Percentiles rank a stretch among this genome's conserved stretches.
Conservation (phyloP, 2,113 vertebrate genomes). For the Mastomys coucha region DNA sequence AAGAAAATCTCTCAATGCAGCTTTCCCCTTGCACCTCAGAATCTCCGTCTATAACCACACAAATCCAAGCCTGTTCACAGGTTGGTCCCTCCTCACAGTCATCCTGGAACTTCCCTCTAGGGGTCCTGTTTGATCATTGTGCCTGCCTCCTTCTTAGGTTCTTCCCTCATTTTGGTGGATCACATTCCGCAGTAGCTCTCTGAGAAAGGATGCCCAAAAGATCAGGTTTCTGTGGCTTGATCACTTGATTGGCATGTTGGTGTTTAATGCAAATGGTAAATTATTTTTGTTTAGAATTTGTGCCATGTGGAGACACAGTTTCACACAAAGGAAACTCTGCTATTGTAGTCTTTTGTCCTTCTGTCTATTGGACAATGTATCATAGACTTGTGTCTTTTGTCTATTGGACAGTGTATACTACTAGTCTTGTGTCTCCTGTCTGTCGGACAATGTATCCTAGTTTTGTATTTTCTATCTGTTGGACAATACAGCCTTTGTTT, state of each 20-base stretch:
- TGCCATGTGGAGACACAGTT: background rate
- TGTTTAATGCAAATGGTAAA: background rate
- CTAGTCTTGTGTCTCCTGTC: too few relatives aligned
- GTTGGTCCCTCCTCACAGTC: fast-evolving
- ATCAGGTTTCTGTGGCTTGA: background rate
- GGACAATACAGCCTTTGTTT: too few relatives aligned
- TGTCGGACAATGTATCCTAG: too few relatives aligned
- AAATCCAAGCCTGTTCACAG: background rate
- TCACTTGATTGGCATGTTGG: background rate
- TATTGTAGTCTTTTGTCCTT: fast-evolving
- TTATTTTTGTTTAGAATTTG: background rate
- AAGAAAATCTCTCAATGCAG: background rate
- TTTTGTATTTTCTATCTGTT: too few relatives aligned
- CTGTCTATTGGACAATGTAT: background rate
- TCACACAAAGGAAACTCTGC: background rate
- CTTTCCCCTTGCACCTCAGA: background rate
- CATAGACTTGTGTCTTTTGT: background rate
- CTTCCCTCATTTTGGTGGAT: background rate
- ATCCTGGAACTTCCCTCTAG: background rate
- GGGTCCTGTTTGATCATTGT: fast-evolving
- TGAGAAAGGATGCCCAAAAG: background rate
- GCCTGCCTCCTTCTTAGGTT: background rate
- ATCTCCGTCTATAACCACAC: background rate
- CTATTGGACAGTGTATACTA: too few relatives aligned
- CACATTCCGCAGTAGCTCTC: background rate